Conservation (phyloP, 2,888 invertebrate species). For the Neoaliturus tenellus region DNA sequence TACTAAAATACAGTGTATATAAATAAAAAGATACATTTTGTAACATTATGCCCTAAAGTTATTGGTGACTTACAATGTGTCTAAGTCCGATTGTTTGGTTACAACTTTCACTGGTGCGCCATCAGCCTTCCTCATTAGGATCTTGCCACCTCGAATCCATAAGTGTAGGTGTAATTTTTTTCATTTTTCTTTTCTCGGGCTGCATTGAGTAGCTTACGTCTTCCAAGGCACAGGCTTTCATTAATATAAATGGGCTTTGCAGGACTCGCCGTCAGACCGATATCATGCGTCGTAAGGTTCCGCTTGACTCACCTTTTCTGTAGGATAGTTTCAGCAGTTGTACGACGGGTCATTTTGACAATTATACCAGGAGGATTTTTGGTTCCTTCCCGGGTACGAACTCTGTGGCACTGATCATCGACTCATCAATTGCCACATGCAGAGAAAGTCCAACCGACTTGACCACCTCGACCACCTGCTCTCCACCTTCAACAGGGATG, state of each 20-base stretch:
- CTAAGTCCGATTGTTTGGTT: background rate
- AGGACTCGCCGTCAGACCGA: background rate
- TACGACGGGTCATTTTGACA: constrained; percentile 8
- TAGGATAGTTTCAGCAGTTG: background rate
- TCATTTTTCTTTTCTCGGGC: constrained; percentile 3
- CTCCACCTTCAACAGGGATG: background rate
- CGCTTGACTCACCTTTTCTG: constrained; percentile 13
- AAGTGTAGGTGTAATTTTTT: constrained; percentile 38
- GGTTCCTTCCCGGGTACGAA: background rate
- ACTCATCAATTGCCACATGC: constrained; percentile 7
- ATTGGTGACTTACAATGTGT: constrained; percentile 6
- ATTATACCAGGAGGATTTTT: constrained; percentile 23
- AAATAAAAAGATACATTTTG: background rate
- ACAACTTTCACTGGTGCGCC: constrained; percentile 7
- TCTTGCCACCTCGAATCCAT: constrained; percentile 48
- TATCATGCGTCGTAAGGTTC: constrained; percentile 11
- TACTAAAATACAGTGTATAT: background rate
- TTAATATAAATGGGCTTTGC: no score
- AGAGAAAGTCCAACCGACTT: background rate
- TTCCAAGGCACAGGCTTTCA: no score
- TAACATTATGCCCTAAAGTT: no score
- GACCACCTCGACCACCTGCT: no score
- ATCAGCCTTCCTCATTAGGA: constrained; percentile 45
- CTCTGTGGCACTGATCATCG: constrained; percentile 27
- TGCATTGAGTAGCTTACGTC: no score